Conservation (phyloP, 1,140 invertebrate genomes). For the Physella acuta region DNA sequence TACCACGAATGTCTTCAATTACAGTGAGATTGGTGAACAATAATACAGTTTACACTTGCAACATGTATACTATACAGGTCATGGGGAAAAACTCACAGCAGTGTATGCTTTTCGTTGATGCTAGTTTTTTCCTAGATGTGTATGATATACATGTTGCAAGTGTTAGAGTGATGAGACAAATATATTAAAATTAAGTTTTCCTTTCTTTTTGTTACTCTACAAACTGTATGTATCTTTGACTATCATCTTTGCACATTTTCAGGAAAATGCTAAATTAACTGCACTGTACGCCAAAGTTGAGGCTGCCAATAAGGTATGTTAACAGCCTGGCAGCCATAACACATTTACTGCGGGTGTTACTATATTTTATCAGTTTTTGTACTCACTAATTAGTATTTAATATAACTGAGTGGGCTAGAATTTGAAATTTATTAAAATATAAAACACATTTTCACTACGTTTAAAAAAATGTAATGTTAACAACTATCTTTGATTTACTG, state of each 20-base stretch:
- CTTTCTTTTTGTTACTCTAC: not conserved
- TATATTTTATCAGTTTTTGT: not conserved
- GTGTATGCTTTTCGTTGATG: not conserved
- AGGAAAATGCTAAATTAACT: conserved; percentile 19
- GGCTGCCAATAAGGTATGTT: conserved; percentile 23
- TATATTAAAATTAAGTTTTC: not conserved
- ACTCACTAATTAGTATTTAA: no score
- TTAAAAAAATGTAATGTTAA: no score
- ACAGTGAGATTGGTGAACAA: not conserved
- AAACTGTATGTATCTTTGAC: not conserved
- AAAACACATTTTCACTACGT: no score
- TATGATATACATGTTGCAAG: not conserved
- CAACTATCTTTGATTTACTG: no score
- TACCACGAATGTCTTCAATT: not conserved
- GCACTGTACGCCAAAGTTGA: conserved; percentile 18
- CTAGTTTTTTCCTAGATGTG: not conserved
- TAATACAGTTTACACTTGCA: not conserved
- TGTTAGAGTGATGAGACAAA: not conserved
- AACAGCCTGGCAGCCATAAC: no score
- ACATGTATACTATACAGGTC: not conserved
- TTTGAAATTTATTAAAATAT: no score
- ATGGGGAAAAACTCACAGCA: not conserved
- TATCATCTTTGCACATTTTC: not conserved
- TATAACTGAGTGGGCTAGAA: no score
- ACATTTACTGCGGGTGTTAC: not conserved